Evolutionary conservation across 2,888 invertebrate genomes (phyloP), one percentile per base, ranked within the genome.

Genomic region (Marasmarcha lunaedactyla): DNA sequence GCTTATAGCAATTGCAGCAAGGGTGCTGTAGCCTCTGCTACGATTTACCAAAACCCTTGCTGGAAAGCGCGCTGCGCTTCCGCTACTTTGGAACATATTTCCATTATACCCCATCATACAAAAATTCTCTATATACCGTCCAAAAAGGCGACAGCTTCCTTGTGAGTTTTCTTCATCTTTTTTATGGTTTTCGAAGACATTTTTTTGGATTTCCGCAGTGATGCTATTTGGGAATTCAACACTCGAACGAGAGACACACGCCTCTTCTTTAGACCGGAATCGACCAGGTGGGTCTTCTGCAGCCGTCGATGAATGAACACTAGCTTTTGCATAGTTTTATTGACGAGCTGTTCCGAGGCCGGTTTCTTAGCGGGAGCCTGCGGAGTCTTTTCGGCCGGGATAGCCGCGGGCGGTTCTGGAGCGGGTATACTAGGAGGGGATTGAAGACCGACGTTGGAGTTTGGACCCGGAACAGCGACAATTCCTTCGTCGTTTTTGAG

Each of bases 121-220:
- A 6, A 25, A 30, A 30, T 40, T 43, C 40, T 43, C 43, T 60
- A 66, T 71, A 72, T 52, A 70, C 57, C 57, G 59, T 59, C 59
- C 64, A 79, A 63, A 66, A 77, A 76, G 57, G 52, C 42, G 46
- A 62, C 60, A 27, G 67, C 71, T 45, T 71, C 61, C 15, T 62
- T 47, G 51, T 72, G 68, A 27, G 64, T 51, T 48, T 60, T 72
- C 39, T 42, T 69, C 46, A 69, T 55, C 51, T 70, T 78, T 52
- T 65, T 77, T 43, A 57, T 44, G 15, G 46, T 45, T 43, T 67
- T 77, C 25, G 63, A 55, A 33, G 68, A 53, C 36, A 65, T 46
- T 10, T 48, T 50, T 33, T 54, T 51, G 33, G 59, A 63, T 12
- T 43, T 53, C 37, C 48, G 48, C 42, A 71, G 42, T 4, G 56